phyloP scores from a whole-genome alignment of 2,888 invertebrate genomes.

The Drosophila meridionalis region DNA sequence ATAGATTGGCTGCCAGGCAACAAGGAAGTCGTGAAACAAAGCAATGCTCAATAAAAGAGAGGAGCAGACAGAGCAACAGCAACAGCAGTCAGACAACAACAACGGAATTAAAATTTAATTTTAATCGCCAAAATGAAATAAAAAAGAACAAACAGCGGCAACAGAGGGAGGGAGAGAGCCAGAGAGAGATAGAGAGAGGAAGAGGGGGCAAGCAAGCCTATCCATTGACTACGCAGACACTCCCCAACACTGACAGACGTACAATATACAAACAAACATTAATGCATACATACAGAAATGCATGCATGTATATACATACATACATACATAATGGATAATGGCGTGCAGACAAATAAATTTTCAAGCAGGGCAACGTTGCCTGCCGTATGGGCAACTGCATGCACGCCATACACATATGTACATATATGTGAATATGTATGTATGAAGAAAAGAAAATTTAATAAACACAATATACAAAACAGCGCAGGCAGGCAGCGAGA shows the following conservation, averaged over 20 bases:
- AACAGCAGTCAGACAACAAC: slow-evolving; percentile 49
- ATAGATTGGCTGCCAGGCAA: slow-evolving; percentile 50
- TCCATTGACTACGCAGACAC: slow-evolving; percentile 45
- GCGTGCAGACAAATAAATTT: slow-evolving; percentile 78
- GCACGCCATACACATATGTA: slow-evolving; percentile 20
- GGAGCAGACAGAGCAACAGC: slow-evolving; percentile 36
- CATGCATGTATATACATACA: slow-evolving; percentile 14
- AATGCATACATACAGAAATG: slow-evolving; percentile 26
- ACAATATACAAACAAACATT: slow-evolving; percentile 12
- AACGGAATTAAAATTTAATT: slow-evolving; percentile 77
- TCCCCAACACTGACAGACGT: slow-evolving; percentile 21
- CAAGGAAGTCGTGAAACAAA: slow-evolving; percentile 78
- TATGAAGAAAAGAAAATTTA: slow-evolving; percentile 54
- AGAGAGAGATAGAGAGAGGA: slow-evolving; percentile 2
- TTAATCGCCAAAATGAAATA: slow-evolving; percentile 74
- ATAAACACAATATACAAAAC: slow-evolving; percentile 73
- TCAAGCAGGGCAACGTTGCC: slow-evolving; percentile 49
- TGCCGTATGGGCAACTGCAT: slow-evolving; percentile 32
- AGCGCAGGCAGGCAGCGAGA: slow-evolving; percentile 44
- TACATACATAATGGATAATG: slow-evolving; percentile 62
- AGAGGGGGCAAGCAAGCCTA: slow-evolving; percentile 24
- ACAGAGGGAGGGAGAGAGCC: slow-evolving; percentile 1
- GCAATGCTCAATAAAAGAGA: slow-evolving; percentile 63
- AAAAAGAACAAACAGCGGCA: slow-evolving; percentile 52
- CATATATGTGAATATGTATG: slow-evolving; percentile 1